phyloP scores from a whole-genome alignment of 1,140 invertebrate genomes.

The Danaus plexippus region DNA sequence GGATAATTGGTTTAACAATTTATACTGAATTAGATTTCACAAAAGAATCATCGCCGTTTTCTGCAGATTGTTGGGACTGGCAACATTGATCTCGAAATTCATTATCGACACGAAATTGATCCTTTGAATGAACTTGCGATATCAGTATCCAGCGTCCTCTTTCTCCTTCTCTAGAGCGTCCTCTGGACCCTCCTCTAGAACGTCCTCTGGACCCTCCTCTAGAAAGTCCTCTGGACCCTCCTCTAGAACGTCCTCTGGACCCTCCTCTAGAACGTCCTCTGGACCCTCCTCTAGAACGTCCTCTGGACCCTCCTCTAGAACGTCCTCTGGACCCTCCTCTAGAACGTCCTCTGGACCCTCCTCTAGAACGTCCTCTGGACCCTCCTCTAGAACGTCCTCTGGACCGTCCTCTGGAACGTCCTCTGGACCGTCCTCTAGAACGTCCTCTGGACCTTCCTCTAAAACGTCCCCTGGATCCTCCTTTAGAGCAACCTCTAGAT shows the following conservation, averaged over 20 bases:
- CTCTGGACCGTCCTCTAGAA: slow-evolving; percentile 9
- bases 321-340: slow-evolving; percentile 5
- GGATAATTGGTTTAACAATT: too few species aligned
- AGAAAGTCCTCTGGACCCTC: background rate
- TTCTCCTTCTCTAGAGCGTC: too few species aligned
- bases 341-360: slow-evolving; percentile 1
- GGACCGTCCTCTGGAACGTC: slow-evolving; percentile 10
- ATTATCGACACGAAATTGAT: too few species aligned
- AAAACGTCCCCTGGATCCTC: slow-evolving; percentile 2
- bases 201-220: too few species aligned
- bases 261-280: background rate
- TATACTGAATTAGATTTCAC: too few species aligned
- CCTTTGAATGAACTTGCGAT: too few species aligned
- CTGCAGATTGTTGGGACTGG: too few species aligned
- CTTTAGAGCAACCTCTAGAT: slow-evolving; percentile 11
- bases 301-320: slow-evolving; percentile 8
- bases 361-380: background rate
- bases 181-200: too few species aligned
- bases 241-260: slow-evolving; percentile 4
- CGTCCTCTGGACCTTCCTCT: slow-evolving; percentile 2
- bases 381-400: background rate
- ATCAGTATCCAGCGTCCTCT: too few species aligned
- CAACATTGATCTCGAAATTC: too few species aligned
- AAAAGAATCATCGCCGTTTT: too few species aligned
- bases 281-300: background rate